Percentiles rank a stretch among this genome's conserved stretches.
phyloP scores from a whole-genome alignment of 2,113 vertebrate genomes.

The Cricetomys ansorgei region DNA sequence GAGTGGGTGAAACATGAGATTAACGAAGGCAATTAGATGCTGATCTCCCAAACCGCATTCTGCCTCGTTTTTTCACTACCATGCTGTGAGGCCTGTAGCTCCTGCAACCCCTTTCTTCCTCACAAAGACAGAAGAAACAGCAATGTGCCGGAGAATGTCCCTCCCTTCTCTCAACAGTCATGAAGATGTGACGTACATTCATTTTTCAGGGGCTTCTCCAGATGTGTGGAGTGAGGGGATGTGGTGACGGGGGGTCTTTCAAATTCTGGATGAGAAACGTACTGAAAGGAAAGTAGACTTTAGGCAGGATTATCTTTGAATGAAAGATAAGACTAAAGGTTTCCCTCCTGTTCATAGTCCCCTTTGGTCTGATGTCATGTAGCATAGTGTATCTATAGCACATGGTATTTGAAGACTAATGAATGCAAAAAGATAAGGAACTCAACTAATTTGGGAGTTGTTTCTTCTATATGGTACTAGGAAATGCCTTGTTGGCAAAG shows the following conservation, averaged over 20 bases:
- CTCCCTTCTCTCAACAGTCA: constrained; percentile 11
- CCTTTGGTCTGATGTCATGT: constrained; percentile 51
- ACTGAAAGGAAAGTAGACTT: constrained; percentile 10
- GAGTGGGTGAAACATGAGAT: not conserved
- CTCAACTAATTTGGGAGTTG: constrained; percentile 71
- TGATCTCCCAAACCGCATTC: constrained; percentile 7
- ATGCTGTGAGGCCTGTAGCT: not conserved
- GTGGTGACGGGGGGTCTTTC: not conserved
- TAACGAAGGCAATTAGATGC: not conserved
- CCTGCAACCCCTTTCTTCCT: not conserved
- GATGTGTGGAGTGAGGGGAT: not conserved
- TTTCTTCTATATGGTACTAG: constrained; percentile 78
- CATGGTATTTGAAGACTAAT: constrained; percentile 77
- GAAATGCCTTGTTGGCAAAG: constrained; percentile 79
- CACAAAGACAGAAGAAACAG: constrained; percentile 25
- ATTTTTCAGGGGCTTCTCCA: constrained; percentile 14
- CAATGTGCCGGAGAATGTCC: not conserved
- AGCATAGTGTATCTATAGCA: constrained; percentile 73
- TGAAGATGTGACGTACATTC: not conserved
- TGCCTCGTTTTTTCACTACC: constrained; percentile 18
- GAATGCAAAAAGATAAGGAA: constrained; percentile 69
- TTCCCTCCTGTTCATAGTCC: constrained; percentile 56
- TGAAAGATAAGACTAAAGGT: constrained; percentile 42
- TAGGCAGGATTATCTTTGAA: constrained; percentile 34
- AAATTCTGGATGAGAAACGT: not conserved